phyloP scores from a whole-genome alignment of 2,888 invertebrate genomes.

The Troilus luridus region DNA sequence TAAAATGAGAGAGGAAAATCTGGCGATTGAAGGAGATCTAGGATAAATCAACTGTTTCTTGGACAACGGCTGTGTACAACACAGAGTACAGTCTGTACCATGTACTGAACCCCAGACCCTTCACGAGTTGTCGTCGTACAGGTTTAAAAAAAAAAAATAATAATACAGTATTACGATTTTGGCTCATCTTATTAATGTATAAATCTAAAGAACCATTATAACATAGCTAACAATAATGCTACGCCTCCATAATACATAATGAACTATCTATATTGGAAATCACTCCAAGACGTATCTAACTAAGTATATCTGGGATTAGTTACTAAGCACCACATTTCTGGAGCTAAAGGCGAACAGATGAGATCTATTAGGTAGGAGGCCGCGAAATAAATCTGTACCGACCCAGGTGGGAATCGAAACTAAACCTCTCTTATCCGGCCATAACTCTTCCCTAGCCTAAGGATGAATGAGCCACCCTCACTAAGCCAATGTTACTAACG shows the following conservation, averaged over 20 bases:
- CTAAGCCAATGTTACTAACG: background rate
- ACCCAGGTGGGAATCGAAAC: slow-evolving; percentile 35
- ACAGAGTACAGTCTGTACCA: no score
- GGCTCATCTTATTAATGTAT: no score
- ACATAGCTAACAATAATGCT: no score
- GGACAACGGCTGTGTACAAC: no score
- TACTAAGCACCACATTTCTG: background rate
- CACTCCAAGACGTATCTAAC: background rate
- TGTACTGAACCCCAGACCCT: no score
- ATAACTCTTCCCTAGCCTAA: background rate
- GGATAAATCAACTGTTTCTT: no score
- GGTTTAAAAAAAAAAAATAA: no score
- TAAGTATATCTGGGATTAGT: background rate
- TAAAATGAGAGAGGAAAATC: no score
- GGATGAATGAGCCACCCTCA: background rate
- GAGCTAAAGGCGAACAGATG: slow-evolving; percentile 6
- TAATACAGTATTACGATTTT: no score
- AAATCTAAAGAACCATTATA: no score
- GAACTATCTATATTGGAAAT: background rate
- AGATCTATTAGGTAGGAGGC: background rate
- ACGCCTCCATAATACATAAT: background rate
- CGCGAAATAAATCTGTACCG: slow-evolving; percentile 17
- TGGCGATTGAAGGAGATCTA: no score
- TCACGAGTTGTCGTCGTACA: no score
- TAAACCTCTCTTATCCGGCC: slow-evolving; percentile 19